Percentiles rank a stretch among this genome's conserved stretches.
phyloP scores from a whole-genome alignment of 2,888 invertebrate species.

The Tyria jacobaeae region DNA sequence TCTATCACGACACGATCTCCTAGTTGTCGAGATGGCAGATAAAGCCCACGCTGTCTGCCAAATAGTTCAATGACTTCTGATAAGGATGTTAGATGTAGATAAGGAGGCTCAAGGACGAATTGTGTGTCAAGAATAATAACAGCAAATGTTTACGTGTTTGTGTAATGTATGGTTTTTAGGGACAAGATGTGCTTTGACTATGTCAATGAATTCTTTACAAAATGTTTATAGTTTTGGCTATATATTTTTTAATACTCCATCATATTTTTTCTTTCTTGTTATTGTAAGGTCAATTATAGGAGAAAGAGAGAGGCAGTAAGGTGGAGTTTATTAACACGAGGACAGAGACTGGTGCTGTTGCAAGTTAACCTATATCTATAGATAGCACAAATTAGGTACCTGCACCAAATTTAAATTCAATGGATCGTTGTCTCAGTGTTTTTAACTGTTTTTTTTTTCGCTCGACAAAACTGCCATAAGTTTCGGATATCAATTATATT shows the following conservation, averaged over 20 bases:
- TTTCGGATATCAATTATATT: no score
- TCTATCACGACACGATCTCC: slow-evolving; percentile 31
- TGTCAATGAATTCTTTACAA: background rate
- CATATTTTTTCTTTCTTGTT: no score
- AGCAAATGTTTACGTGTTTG: background rate
- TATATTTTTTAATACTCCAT: background rate
- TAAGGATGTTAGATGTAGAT: slow-evolving; percentile 35
- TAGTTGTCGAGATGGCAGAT: slow-evolving; percentile 33
- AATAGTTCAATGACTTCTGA: slow-evolving; percentile 35
- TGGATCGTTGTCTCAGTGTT: no score
- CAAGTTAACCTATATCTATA: no score
- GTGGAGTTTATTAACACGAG: no score
- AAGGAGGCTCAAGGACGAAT: slow-evolving; percentile 37
- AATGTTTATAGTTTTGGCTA: background rate
- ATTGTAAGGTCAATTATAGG: no score
- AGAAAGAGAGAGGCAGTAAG: no score
- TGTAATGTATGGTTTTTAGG: background rate
- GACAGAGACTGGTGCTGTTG: no score
- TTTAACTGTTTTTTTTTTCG: no score
- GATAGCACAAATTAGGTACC: no score
- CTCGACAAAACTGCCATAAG: no score
- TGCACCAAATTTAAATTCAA: no score
- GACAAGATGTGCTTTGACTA: background rate
- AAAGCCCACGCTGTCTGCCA: slow-evolving; percentile 35
- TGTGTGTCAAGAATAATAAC: slow-evolving; percentile 20